These are phyloP conservation scores for Dreissena polymorpha DNA, from an alignment of 1,140 invertebrate species.

Conservation along the genomic window DNA sequence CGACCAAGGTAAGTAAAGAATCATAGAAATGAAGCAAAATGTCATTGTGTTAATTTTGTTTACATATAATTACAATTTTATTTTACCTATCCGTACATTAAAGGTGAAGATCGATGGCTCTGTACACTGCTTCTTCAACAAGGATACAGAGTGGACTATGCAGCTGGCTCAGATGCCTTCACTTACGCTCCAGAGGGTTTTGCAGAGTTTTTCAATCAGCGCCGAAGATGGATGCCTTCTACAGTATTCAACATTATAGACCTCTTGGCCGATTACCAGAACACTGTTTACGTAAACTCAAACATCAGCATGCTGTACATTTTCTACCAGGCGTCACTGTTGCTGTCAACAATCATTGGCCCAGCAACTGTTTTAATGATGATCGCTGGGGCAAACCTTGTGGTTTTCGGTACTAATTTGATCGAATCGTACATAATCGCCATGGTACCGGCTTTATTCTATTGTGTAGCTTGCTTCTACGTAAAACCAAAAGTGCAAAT, in stretches of 20 bases:
- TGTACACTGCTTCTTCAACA: conserved; percentile 96
- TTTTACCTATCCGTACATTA: conserved; percentile 35
- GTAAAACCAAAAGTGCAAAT: conserved; percentile 80
- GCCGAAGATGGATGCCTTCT: conserved; percentile 85
- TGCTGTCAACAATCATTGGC: conserved; percentile 78
- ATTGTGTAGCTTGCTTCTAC: conserved; percentile 81
- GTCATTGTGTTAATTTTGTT: too few relatives aligned
- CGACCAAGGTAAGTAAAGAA: conserved; percentile 81
- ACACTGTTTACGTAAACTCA: conserved; percentile 96
- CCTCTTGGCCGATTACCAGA: conserved; percentile 78
- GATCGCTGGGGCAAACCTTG: conserved; percentile 79
- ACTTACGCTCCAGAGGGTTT: conserved; percentile 92
- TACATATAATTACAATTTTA: neutral
- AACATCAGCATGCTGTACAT: conserved; percentile 98
- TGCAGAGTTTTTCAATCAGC: conserved; percentile 84
- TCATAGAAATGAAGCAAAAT: too few relatives aligned
- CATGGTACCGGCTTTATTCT: conserved; percentile 80
- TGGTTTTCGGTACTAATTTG: conserved; percentile 82
- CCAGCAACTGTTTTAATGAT: conserved; percentile 84
- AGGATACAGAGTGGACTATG: conserved; percentile 99
- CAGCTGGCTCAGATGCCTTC: conserved; percentile 98
- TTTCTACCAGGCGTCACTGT: conserved; percentile 87
- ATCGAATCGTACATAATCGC: conserved; percentile 78
- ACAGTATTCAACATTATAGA: conserved; percentile 86
- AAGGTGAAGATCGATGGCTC: conserved; percentile 87